Conservation (phyloP, 92 coral and sea anemone species). For the Zoanthus sociatus region DNA sequence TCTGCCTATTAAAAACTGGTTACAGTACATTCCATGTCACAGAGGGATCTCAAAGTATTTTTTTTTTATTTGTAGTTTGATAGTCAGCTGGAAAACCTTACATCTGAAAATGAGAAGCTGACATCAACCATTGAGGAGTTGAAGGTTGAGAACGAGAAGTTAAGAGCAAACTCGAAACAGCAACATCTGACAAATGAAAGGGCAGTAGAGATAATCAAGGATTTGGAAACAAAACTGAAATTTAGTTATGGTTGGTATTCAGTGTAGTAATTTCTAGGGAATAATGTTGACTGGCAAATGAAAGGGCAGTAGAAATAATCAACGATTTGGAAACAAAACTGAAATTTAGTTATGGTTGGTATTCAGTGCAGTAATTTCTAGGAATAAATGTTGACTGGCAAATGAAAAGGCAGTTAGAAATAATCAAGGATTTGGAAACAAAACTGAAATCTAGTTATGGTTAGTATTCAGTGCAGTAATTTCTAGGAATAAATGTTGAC, state of each 20-base stretch:
- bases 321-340: slow-evolving; percentile 77
- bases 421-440: slow-evolving; percentile 74
- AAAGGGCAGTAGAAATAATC: slow-evolving; percentile 69
- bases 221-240: slow-evolving; percentile 71
- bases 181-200: slow-evolving; percentile 67
- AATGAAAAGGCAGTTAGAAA: slow-evolving; percentile 66
- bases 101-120: slow-evolving; percentile 47
- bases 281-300: slow-evolving; percentile 41
- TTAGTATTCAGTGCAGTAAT: slow-evolving; percentile 13
- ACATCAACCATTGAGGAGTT: slow-evolving; percentile 34
- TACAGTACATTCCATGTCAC: neutral
- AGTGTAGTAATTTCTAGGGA: neutral
- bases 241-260: slow-evolving; percentile 74
- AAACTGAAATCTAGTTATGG: slow-evolving; percentile 80
- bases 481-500: neutral
- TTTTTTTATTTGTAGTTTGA: slow-evolving; percentile 25
- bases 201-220: slow-evolving; percentile 71
- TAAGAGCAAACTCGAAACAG: slow-evolving; percentile 60
- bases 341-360: slow-evolving; percentile 73
- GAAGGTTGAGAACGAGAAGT: slow-evolving; percentile 53
- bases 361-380: neutral
- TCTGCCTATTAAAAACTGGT: neutral
- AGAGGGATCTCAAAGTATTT: neutral
- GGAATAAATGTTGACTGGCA: neutral
- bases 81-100: slow-evolving; percentile 1